phyloP scores from a whole-genome alignment of 2,113 vertebrate genomes.

The cattle (Bos taurus) region DNA sequence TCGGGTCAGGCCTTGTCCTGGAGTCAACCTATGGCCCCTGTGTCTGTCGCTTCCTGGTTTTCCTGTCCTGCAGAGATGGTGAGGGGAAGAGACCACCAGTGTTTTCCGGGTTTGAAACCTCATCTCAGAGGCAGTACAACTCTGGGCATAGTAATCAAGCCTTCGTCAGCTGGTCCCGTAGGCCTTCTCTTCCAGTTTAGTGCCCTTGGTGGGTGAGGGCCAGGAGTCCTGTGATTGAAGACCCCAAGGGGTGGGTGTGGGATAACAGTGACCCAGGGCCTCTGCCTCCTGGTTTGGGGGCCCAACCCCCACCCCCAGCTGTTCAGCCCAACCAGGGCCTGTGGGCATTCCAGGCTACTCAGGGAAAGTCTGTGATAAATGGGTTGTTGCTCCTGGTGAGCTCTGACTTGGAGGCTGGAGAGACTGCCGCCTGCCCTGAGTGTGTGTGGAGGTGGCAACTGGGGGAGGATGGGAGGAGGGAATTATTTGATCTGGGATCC shows the following conservation, averaged over 20 bases:
- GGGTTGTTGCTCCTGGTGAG: not conserved
- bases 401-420: not conserved
- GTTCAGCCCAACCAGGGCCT: not conserved
- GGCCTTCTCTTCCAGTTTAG: not conserved
- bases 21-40: rapidly evolving
- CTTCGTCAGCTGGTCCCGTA: too few relatives aligned
- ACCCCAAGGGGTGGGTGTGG: not conserved
- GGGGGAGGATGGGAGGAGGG: too few relatives aligned
- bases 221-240: not conserved
- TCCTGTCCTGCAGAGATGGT: not conserved
- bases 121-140: not conserved
- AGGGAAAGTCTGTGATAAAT: not conserved
- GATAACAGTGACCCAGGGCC: rapidly evolving
- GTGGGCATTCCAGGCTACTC: not conserved
- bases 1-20: not conserved
- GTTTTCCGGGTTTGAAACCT: not conserved
- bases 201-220: not conserved
- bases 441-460: rapidly evolving
- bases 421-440: not conserved
- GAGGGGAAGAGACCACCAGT: not conserved
- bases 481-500: rapidly evolving
- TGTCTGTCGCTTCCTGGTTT: not conserved
- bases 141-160: too few relatives aligned
- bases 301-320: not conserved
- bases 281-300: not conserved